These are phyloP conservation scores for Muntiacus muntjak DNA, from an alignment of 2,113 vertebrate genomes.

Conservation along the genomic window DNA sequence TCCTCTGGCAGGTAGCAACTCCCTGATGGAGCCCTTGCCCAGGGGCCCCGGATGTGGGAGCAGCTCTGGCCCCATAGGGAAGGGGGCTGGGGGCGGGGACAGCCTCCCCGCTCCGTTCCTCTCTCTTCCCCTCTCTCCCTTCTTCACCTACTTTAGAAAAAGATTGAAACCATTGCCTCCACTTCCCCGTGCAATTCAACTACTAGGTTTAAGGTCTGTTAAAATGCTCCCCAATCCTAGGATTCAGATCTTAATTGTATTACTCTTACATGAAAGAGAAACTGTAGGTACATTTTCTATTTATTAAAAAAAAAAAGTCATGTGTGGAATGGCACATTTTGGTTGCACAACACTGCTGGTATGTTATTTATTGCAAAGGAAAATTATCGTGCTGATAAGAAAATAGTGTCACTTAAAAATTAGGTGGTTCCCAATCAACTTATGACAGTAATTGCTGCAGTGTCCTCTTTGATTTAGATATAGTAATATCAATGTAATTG, in stretches of 20 bases:
- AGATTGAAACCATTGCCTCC: not conserved
- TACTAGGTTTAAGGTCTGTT: not conserved
- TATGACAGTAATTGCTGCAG: constrained; percentile 73
- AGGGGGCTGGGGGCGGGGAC: fast-evolving
- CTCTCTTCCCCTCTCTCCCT: too few relatives aligned
- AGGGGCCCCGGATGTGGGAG: fast-evolving
- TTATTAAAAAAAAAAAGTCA: constrained; percentile 59
- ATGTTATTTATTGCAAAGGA: constrained; percentile 75
- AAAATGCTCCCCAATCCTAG: not conserved
- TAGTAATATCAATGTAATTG: constrained; percentile 79
- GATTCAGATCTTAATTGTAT: not conserved
- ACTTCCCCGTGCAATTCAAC: fast-evolving
- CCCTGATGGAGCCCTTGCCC: not conserved
- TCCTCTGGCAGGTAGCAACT: fast-evolving
- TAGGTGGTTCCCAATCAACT: constrained; percentile 81
- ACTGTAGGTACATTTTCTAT: constrained; percentile 65
- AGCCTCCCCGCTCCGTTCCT: not conserved
- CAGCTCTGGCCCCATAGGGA: not conserved
- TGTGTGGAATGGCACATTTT: constrained; percentile 45
- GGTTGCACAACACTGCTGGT: constrained; percentile 68
- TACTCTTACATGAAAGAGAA: constrained; percentile 48
- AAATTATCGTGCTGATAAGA: constrained; percentile 79
- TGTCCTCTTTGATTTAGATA: constrained; percentile 81
- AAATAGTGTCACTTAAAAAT: constrained; percentile 84
- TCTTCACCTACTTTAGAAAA: not conserved